These are phyloP conservation scores for Oedothorax gibbosus DNA, from an alignment of 1,140 invertebrate genomes.

Conservation along the genomic window DNA sequence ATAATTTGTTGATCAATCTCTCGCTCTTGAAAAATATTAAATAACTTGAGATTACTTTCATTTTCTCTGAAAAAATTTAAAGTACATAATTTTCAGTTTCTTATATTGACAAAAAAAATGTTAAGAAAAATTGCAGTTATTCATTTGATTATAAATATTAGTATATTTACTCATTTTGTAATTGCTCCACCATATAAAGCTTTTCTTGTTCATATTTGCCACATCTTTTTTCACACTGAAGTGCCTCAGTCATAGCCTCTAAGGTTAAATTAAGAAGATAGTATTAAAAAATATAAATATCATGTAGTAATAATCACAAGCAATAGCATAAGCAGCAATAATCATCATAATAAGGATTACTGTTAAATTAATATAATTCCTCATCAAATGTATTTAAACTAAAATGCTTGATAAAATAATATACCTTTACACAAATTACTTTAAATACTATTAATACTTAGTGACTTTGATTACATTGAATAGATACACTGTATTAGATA, in stretches of 20 bases:
- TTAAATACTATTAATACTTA: too few species aligned
- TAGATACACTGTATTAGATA: too few species aligned
- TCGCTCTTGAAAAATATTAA: slow-evolving; percentile 45
- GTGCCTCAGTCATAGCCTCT: slow-evolving; percentile 56
- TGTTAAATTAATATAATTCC: too few species aligned
- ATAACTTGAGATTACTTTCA: slow-evolving; percentile 41
- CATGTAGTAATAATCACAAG: too few species aligned
- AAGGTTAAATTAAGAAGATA: neutral
- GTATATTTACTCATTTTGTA: slow-evolving; percentile 48
- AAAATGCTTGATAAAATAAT: too few species aligned
- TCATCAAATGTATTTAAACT: too few species aligned
- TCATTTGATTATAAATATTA: neutral
- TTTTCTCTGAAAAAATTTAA: slow-evolving; percentile 27
- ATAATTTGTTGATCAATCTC: slow-evolving; percentile 55
- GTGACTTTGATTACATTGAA: too few species aligned
- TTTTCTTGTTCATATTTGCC: slow-evolving; percentile 33
- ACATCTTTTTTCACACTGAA: slow-evolving; percentile 47
- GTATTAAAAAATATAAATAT: too few species aligned
- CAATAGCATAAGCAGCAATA: too few species aligned
- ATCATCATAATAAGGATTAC: neutral
- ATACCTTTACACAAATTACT: too few species aligned
- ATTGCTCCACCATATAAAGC: slow-evolving; percentile 8
- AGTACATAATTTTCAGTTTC: too few species aligned
- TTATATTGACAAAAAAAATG: too few species aligned
- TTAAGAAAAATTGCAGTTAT: neutral